Conservation (phyloP, 1,140 invertebrate genomes). For the Matsumurasca onukii region DNA sequence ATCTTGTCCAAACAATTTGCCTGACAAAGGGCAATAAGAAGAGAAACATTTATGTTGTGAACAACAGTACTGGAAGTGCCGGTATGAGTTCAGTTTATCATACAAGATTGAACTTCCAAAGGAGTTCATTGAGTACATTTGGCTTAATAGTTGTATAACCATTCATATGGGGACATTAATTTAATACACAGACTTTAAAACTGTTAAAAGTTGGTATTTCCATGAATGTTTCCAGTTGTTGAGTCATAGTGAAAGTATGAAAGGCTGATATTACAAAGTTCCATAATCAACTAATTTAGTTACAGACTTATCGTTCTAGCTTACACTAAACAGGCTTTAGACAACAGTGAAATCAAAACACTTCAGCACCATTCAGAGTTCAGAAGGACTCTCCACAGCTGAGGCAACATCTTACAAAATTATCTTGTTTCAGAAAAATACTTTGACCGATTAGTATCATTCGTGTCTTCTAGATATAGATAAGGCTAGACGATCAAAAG, state of each 20-base stretch:
- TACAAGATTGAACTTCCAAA: too few species aligned
- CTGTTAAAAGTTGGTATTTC: too few species aligned
- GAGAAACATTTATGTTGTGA: too few species aligned
- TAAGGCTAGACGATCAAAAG: slow-evolving; percentile 23
- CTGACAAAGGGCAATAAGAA: too few species aligned
- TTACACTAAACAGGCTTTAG: slow-evolving; percentile 25
- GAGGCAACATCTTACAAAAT: slow-evolving; percentile 22
- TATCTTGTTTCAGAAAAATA: slow-evolving; percentile 25
- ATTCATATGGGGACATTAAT: too few species aligned
- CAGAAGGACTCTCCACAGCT: slow-evolving; percentile 12
- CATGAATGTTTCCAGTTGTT: slow-evolving; percentile 3
- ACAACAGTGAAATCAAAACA: slow-evolving; percentile 29
- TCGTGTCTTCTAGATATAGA: slow-evolving; percentile 22
- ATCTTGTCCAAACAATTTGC: too few species aligned
- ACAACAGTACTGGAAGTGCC: too few species aligned
- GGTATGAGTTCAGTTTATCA: too few species aligned
- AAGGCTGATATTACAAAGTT: slow-evolving; percentile 27
- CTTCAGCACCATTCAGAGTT: slow-evolving; percentile 24
- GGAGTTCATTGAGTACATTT: too few species aligned
- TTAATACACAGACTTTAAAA: too few species aligned
- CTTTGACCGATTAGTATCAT: slow-evolving; percentile 19
- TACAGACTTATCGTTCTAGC: slow-evolving; percentile 22
- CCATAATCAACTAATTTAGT: slow-evolving; percentile 12
- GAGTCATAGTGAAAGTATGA: slow-evolving; percentile 15
- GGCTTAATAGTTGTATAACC: too few species aligned